phyloP scores from a whole-genome alignment of 1,140 invertebrate genomes.

The Drosophila saltans region DNA sequence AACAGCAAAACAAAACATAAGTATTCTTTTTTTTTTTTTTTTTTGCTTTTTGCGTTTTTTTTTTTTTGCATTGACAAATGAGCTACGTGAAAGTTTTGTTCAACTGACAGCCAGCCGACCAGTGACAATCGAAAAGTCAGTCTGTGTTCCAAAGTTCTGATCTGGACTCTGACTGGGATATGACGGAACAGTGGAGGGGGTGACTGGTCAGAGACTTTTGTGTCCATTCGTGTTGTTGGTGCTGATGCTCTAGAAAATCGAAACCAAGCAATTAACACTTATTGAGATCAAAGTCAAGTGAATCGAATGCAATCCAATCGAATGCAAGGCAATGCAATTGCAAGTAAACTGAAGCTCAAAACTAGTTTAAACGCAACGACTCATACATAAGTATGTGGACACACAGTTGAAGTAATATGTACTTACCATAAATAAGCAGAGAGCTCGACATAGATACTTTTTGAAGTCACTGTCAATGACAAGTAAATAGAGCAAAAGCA shows the following conservation, averaged over 20 bases:
- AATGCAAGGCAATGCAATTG: constrained; percentile 20
- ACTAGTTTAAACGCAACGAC: constrained; percentile 50
- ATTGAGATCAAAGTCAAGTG: constrained; percentile 73
- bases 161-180: background rate
- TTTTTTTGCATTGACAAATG: constrained; percentile 69
- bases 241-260: constrained; percentile 45
- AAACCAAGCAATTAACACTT: constrained; percentile 66
- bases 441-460: constrained; percentile 70
- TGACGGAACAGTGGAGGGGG: too few relatives aligned
- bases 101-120: constrained; percentile 14
- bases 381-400: constrained; percentile 47
- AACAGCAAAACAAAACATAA: constrained; percentile 29
- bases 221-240: constrained; percentile 4
- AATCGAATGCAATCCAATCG: constrained; percentile 29
- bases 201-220: background rate
- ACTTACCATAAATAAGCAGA: constrained; percentile 28
- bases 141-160: background rate
- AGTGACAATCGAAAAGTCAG: constrained; percentile 6
- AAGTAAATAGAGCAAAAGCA: constrained; percentile 66
- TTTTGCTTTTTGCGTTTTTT: constrained; percentile 14
- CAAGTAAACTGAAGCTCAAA: constrained; percentile 31
- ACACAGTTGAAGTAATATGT: constrained; percentile 17
- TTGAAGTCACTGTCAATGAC: constrained; percentile 72
- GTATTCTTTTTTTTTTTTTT: constrained; percentile 36
- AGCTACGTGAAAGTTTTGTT: constrained; percentile 73